Evolutionary conservation across 2,888 invertebrate genomes (phyloP).

Genomic region (Pyralis farinalis): DNA sequence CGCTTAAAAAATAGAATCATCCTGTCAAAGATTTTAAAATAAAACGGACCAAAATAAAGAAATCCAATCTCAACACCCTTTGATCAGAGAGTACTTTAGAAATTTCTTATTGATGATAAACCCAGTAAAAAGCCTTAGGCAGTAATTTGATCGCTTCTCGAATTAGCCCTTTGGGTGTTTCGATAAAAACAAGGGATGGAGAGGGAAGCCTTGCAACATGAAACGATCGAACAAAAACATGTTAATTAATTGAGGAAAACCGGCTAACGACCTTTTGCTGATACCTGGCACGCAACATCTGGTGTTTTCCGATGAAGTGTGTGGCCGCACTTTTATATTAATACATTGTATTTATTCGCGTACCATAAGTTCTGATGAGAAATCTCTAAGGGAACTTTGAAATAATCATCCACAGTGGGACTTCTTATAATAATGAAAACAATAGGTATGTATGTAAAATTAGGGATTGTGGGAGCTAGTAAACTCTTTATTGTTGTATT

Average conservation of each 20-base stretch:
- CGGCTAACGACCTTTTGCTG: neutral
- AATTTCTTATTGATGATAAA: constrained; percentile 42
- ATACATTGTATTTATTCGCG: too few species aligned
- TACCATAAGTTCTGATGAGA: too few species aligned
- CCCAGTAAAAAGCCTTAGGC: constrained; percentile 35
- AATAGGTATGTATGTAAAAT: too few species aligned
- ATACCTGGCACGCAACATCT: neutral
- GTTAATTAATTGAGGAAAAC: constrained; percentile 12
- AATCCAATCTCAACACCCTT: constrained; percentile 20
- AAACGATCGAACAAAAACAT: constrained; percentile 8
- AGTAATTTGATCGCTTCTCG: constrained; percentile 52
- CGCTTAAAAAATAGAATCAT: too few species aligned
- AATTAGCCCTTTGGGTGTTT: constrained; percentile 46
- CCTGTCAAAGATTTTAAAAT: too few species aligned
- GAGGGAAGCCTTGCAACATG: constrained; percentile 26
- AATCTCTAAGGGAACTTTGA: too few species aligned
- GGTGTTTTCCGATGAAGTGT: neutral
- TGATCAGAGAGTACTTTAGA: constrained; percentile 24
- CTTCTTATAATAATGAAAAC: too few species aligned
- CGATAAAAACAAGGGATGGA: constrained; percentile 43
- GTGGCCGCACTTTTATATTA: too few species aligned
- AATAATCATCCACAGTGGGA: too few species aligned
- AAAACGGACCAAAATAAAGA: too few species aligned
- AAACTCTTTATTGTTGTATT: too few species aligned
- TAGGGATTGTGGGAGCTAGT: too few species aligned